Base-by-base conservation (phyloP, 2,888 invertebrate genomes). In the Dynastes hyllus region DNA sequence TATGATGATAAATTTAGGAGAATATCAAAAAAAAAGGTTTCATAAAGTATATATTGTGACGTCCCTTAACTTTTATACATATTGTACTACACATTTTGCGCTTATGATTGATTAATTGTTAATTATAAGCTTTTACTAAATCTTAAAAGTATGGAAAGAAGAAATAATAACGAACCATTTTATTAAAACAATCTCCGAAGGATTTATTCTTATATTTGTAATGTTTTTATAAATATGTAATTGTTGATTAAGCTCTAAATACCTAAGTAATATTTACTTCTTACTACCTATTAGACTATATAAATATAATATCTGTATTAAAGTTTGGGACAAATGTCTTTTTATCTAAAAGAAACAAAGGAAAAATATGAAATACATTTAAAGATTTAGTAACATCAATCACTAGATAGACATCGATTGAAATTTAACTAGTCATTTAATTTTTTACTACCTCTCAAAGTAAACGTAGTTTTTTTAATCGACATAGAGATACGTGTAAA, bases 51-150 rank as follows among this genome's bases (percentile, higher is more conserved):
- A 73, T 78, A 78, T 76, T 80, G 87, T 88, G 87, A 86, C 88
- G 88, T 88, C 88, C 88, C 87, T 87, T 85, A 86, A 88, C 87
- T 88, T 88, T 88, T 88, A 87, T 88, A 88, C 88, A 87, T 85
- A 82, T 83, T 81, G 80, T 80, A 80, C 81, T 83, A 81, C 79
- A 82, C 80, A 81, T 80, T 69, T 82, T 80, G 80, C 80, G 80
- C 80, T 80, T 80, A 78, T 79, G 78, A 78, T 78, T 78, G 51
- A 76, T 69, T 61, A 78, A 78, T 80, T 80, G 76, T 80, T 80
- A 61, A 78, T 80, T 80, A 76, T 80, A 80, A 80, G 80, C 80
- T 78, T 80, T 80, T 67, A 78, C 78, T 76, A 76, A 78, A 78
- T 70, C 63, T 80, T 75, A 51, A 67, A 75, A 32, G 29, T 53